phyloP scores from a whole-genome alignment of 1,140 invertebrate genomes.

The Anagrus nilaparvatae region DNA sequence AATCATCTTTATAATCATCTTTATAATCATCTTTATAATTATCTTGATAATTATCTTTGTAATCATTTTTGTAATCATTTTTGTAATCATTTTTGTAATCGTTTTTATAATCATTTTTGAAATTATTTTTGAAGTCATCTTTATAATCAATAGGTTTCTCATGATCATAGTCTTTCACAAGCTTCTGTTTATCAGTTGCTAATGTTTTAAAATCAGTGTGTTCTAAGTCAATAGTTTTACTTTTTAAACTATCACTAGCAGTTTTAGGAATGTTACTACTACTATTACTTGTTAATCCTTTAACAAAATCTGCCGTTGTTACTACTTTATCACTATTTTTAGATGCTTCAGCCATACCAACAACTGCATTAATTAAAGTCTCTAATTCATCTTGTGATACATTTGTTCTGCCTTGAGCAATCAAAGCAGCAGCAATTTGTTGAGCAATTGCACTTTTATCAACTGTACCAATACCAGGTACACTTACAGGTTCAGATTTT shows the following conservation, averaged over 20 bases:
- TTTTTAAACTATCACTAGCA: background rate
- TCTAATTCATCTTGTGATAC: slow-evolving; percentile 66
- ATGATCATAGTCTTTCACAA: background rate
- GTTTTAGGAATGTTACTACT: slow-evolving; percentile 4
- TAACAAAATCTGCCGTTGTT: slow-evolving; percentile 43
- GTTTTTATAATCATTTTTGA: too few species aligned
- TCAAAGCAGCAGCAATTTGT: slow-evolving; percentile 64
- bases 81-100: too few species aligned
- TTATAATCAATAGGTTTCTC: slow-evolving; percentile 11
- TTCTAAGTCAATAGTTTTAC: too few species aligned
- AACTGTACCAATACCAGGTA: slow-evolving; percentile 57
- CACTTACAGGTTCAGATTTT: slow-evolving; percentile 42
- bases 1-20: too few species aligned
- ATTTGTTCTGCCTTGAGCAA: slow-evolving; percentile 66
- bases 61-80: too few species aligned
- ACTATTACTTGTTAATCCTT: slow-evolving; percentile 32
- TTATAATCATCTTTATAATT: too few species aligned
- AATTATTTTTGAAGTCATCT: slow-evolving; percentile 12
- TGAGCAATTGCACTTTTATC: slow-evolving; percentile 63
- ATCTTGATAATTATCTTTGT: too few species aligned
- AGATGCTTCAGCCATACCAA: slow-evolving; percentile 53
- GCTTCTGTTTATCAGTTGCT: too few species aligned
- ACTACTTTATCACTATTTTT: slow-evolving; percentile 44
- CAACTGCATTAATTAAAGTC: slow-evolving; percentile 63
- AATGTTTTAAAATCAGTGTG: too few species aligned